A percentile compares a stretch with the other conserved stretches of the same genome.
Evolutionary conservation across 2,888 invertebrate species (phyloP).

Genomic region (Epinotia brunnichana): DNA sequence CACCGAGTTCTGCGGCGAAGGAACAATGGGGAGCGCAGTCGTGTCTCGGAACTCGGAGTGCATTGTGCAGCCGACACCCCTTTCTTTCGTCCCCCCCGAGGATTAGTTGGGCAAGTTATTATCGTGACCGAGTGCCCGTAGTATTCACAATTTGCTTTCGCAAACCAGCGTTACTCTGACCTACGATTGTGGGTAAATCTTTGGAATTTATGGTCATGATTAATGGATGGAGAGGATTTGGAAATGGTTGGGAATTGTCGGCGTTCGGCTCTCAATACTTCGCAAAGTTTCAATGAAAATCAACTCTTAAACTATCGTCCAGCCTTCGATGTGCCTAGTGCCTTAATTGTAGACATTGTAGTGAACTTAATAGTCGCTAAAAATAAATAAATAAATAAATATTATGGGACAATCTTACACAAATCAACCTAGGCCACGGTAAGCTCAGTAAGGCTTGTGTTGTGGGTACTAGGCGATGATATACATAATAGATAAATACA

Average conservation of each 20-base stretch:
- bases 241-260: not conserved
- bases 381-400: too few species aligned
- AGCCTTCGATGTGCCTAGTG: not conserved
- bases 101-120: slow-evolving; percentile 36
- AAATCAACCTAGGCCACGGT: too few species aligned
- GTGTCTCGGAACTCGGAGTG: slow-evolving; percentile 10
- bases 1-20: slow-evolving; percentile 7
- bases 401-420: too few species aligned
- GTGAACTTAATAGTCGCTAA: not conserved
- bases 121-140: slow-evolving; percentile 6
- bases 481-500: too few species aligned
- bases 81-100: slow-evolving; percentile 10
- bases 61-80: slow-evolving; percentile 11
- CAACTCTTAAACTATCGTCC: slow-evolving; percentile 4
- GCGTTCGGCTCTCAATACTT: not conserved
- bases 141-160: not conserved
- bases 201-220: not conserved
- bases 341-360: not conserved
- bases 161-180: not conserved
- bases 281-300: not conserved
- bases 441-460: too few species aligned
- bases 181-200: not conserved
- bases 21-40: slow-evolving; percentile 6
- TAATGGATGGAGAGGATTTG: not conserved
- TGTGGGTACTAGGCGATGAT: too few species aligned